Evolutionary conservation across 64 coral and sea anemone species (phyloP).

Genomic region (Acropora tenuis): DNA sequence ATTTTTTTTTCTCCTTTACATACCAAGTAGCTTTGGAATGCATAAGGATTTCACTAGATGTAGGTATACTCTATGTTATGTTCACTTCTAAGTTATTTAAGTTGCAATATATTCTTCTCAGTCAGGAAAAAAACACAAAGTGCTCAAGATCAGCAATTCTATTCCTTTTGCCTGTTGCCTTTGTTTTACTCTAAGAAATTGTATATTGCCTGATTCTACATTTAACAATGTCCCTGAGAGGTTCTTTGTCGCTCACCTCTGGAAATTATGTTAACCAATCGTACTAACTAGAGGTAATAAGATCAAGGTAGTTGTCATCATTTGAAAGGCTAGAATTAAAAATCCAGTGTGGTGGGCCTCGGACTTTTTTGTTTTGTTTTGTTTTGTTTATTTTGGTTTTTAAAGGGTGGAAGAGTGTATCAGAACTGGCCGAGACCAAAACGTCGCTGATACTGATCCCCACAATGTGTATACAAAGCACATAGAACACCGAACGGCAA

Average conservation of each 20-base stretch:
- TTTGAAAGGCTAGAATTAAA: conserved; percentile 37
- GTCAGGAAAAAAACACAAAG: background rate
- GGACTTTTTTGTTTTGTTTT: background rate
- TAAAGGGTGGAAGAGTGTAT: background rate
- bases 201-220: conserved; percentile 7
- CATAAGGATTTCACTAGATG: conserved; percentile 16
- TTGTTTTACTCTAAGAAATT: conserved; percentile 21
- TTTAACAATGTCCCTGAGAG: background rate
- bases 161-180: conserved; percentile 6
- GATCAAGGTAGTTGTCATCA: conserved; percentile 27
- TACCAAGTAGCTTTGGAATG: conserved; percentile 26
- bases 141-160: background rate
- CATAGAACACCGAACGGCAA: no score
- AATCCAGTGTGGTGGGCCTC: conserved; percentile 2
- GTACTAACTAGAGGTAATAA: background rate
- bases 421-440: no score
- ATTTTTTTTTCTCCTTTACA: conserved; percentile 51
- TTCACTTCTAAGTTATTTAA: background rate
- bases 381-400: background rate
- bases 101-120: background rate
- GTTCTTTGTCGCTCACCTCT: conserved; percentile 24
- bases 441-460: no score
- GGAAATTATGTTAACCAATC: conserved; percentile 1
- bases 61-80: conserved; percentile 18
- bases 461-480: no score